Conservation (phyloP, 2,888 invertebrate species). For the Holacanthella duospinosa region DNA sequence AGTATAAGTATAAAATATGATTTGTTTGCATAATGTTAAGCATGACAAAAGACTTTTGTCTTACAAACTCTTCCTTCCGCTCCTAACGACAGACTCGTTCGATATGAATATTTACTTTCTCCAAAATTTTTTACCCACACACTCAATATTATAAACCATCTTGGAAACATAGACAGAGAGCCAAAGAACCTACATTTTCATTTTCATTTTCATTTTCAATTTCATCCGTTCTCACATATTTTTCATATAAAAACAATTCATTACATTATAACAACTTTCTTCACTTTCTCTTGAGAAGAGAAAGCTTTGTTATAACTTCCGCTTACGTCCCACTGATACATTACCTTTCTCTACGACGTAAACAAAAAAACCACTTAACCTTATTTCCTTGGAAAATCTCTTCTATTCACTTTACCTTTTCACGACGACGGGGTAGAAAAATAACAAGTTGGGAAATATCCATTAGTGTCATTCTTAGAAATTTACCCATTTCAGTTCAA, state of each 20-base stretch:
- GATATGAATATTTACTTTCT: no score
- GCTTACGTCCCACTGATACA: neutral
- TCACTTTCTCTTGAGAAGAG: neutral
- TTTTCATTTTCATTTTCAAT: no score
- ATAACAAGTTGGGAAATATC: no score
- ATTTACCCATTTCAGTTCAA: no score
- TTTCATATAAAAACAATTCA: neutral
- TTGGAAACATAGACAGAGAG: no score
- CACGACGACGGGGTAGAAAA: no score
- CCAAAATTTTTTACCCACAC: no score
- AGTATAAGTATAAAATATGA: neutral
- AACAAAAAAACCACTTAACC: constrained; percentile 6
- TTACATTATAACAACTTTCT: constrained; percentile 1
- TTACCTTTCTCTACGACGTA: constrained; percentile 1
- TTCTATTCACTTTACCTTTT: neutral
- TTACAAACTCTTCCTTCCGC: no score
- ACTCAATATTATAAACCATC: no score
- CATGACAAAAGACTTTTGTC: neutral
- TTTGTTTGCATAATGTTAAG: neutral
- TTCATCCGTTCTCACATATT: no score
- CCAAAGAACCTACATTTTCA: no score
- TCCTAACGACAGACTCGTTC: no score
- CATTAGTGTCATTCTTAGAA: neutral
- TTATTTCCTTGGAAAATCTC: neutral
- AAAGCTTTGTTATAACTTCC: neutral